phyloP scores from a whole-genome alignment of 1,140 invertebrate species.

The Daktulosphaira vitifoliae region DNA sequence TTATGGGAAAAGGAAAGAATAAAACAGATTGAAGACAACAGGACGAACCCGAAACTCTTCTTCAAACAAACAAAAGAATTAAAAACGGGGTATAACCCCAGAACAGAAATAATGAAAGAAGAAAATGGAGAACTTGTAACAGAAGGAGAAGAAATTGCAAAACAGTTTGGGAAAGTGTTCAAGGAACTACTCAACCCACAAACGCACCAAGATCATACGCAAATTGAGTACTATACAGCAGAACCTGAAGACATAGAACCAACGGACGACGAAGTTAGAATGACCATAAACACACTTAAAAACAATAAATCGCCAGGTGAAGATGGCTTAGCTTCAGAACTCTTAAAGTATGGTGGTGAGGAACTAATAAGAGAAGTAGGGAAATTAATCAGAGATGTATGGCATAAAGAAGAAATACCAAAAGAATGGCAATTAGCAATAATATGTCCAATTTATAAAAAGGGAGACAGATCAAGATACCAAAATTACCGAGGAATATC shows the following conservation, averaged over 20 bases:
- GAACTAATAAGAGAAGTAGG: background rate
- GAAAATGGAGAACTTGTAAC: background rate
- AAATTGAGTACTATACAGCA: background rate
- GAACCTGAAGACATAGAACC: background rate
- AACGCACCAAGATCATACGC: slow-evolving; percentile 8
- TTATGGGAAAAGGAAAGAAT: background rate
- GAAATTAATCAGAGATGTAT: background rate
- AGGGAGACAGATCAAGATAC: background rate
- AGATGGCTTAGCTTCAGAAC: background rate
- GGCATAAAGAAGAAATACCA: background rate
- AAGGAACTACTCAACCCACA: background rate
- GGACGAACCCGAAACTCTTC: background rate
- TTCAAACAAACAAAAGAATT: background rate
- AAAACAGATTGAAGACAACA: background rate
- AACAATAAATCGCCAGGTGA: background rate
- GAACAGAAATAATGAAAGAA: background rate
- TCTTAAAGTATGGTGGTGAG: background rate
- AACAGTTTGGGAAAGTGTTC: background rate
- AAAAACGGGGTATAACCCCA: background rate
- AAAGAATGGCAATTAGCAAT: background rate
- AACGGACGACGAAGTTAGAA: background rate
- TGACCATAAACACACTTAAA: background rate
- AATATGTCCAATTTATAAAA: background rate
- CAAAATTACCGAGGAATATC: background rate
- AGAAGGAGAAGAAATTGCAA: background rate